Base-by-base conservation (phyloP, 2,113 vertebrate genomes). In the Oreotrochilus melanogaster region DNA sequence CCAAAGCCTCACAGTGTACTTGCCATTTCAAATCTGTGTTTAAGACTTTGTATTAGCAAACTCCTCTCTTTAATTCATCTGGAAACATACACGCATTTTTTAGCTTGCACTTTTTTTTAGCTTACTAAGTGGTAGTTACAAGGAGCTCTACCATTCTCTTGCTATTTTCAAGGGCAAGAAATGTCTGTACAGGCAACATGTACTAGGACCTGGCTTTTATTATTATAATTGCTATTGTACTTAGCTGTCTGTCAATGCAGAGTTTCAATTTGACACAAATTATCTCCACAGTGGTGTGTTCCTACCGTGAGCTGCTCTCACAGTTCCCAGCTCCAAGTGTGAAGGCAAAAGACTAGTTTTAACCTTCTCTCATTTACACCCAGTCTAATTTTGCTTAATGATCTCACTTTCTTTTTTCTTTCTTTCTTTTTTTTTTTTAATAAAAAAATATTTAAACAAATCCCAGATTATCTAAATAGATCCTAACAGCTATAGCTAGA, bases 181-280 rank as follows among this genome's bases (percentile, higher is more conserved):
- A 74, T 31, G 71, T 95, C 82, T 18, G 2, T 89, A 71, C 81
- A 35, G 2, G 4, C 81, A 93, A 87, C 75, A 8, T 94, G 72
- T 91, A 51, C 62, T 64, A 72, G 43, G 60, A 71, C 64, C 71
- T 94, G 89, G 85, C 85, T 95, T 96, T 97, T 95, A 74, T 94
- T 89, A 92, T 95, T 94, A 58, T 95, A 95, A 96, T 96, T 94
- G 88, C 96, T 94, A 92, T 92, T 96, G 91, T 95, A 91, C 94
- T 94, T 88, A 82, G 71, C 87, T 94, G 69, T 85, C 89, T 86
- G 88, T 92, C 86, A 95, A 74, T 92, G 92, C 64, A 88, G 92
- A 70, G 78, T 78, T 96, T 93, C 85, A 66, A 2, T 80, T 94
- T 92, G 78, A 89, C 93, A 90, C 60, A 82, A 94, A 94, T 95